Evolutionary conservation across 2,113 vertebrate genomes (phyloP), one percentile per base, ranked within the genome.

Genomic region (Paedocypris sp.): DNA sequence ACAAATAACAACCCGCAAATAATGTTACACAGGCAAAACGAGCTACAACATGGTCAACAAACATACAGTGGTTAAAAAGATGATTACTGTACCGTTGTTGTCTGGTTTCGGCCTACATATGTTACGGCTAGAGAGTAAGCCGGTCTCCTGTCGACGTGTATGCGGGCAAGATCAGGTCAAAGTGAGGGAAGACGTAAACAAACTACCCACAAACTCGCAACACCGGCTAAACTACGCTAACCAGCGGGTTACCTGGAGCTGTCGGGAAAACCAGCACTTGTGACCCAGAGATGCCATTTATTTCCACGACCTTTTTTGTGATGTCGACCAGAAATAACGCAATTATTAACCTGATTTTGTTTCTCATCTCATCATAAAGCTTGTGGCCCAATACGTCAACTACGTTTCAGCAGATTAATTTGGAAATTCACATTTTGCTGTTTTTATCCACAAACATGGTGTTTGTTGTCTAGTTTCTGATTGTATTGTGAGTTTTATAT

Each of bases 121-220:
- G 59, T 15, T 56, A 56, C 62, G 52, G 58, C 57, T 67, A 54
- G 39, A 68, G 23, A 56, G 52, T 53, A 18, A 68, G 49, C 60
- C 58, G 51, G 49, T 61, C 42, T 56, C 50, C 46, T 47, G 43
- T 62, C 57, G 58, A 62, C 26, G 65, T 67, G 66, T 49, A 62
- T 62, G 59, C 50, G 65, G 52, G 59, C 57, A 49, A 68, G 51
- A 49, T 23, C 28, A 41, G 25, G 50, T 52, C 59, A 61, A 50
- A 61, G 47, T 61, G 32, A 61, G 32, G 49, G 32, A 59, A 45
- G 64, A 57, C 53, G 53, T 57, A 57, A 57, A 57, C 53, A 57
- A 57, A 57, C 53, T 12, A 57, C 10, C 35, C n/a, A 41, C 8
- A 38, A 38, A 38, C 35, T 38, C 13, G n/a, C 35, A 52, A 4